Base-by-base conservation (phyloP, 1,140 invertebrate genomes). In the Aphelenchoides fujianensis region DNA sequence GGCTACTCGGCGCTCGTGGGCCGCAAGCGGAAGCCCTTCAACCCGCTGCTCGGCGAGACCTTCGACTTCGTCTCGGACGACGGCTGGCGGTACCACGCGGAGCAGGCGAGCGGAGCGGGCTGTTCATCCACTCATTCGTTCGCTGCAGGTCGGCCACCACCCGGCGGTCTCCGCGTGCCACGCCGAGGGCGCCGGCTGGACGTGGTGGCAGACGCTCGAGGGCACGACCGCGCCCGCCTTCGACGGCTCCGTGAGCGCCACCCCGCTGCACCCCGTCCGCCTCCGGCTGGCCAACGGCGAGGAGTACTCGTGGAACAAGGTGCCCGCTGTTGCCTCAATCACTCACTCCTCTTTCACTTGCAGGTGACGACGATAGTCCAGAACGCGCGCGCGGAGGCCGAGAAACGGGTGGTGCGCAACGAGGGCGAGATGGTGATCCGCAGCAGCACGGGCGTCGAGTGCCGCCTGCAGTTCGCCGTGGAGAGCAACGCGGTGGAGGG, bases 191-290 rank as follows among this genome's bases (percentile, higher is more conserved):
- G 75, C 89, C 68, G 89, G 88, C 27, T 98, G 95, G 95, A 88
- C 88, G 37, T 92, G 91, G 85, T 97, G 92, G 92, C 94, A 97
- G 86, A 95, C 97, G 86, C 96, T 98, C 85, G 93, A 93, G 37
- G 95, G 97, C 92, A 92, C 92, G 41, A 95, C 92, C 79, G 97
- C 97, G 41, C 35, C 48, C 2, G 36, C 31, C 23, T n/a, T 75
- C 55, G 55, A 62, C 37, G n/a, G n/a, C n/a, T 30, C 67, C 9
- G 30, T 73, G 53, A 37, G 35, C 7, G 30, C 79, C 19, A 30
- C 30, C 2, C 31, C 48, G 7, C 41, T 55, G 1, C 31, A 41
- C 0, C 75, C 73, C 3, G 54, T 75, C n/a, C 28, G 76, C 0
- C 53, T 75, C 0, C 16, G 41, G n/a, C 31, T 79, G 16, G 48